Conservation (phyloP, 2,888 invertebrate species). For the Coleophora deauratella region DNA sequence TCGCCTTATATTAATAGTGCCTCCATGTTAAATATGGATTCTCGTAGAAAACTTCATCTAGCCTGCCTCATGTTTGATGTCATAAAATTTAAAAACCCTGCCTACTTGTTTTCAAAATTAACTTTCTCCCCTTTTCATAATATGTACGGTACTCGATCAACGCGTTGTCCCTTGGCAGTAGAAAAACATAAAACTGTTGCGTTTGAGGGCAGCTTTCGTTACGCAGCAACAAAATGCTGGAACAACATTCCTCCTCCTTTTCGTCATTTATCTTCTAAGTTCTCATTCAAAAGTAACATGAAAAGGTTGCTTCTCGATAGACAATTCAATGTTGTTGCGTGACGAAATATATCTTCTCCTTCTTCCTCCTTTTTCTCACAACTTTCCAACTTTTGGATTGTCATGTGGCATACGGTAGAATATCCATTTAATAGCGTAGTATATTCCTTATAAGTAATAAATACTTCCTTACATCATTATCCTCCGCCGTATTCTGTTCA, state of each 20-base stretch:
- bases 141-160: not conserved
- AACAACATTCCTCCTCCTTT: conserved; percentile 3
- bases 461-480: no score
- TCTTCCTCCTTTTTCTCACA: no score
- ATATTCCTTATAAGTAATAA: no score
- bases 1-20: conserved; percentile 3
- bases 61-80: not conserved
- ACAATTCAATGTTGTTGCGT: not conserved
- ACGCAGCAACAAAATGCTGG: conserved; percentile 4
- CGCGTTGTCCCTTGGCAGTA: not conserved
- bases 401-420: no score
- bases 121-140: not conserved
- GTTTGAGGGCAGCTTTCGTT: conserved; percentile 3
- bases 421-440: no score
- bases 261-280: not conserved
- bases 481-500: no score
- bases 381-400: no score
- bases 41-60: not conserved
- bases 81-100: not conserved
- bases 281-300: not conserved
- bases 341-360: no score
- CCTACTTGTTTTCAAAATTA: not conserved
- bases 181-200: not conserved
- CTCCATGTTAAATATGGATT: not conserved
- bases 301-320: not conserved